Evolutionary conservation across 2,888 invertebrate genomes (phyloP), one percentile per base, ranked within the genome.

Genomic region (Clivina fossor): DNA sequence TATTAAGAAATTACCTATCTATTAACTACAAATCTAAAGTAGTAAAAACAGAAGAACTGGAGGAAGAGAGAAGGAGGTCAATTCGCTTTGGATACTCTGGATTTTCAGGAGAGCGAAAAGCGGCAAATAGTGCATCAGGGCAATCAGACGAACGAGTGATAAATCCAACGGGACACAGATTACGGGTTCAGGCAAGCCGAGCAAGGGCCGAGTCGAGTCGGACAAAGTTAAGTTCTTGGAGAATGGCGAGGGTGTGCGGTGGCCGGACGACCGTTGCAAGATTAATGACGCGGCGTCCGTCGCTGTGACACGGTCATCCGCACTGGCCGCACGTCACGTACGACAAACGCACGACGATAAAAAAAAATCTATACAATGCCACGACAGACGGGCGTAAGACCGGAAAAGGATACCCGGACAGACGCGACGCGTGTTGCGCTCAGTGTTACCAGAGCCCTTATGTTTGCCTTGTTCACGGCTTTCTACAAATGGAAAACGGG

Each of bases 131-230:
- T 20, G 24, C 53, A 53, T 37, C 33, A 44, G 53, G n/a, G 53
- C 53, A 53, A 63, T 60, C 63, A 67, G 66, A 69, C 68, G 69
- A 70, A 69, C 37, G 69, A 69, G 65, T 68, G 66, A 69, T 70
- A 70, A 70, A 70, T 70, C 69, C 69, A 67, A 61, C 57, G 67
- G 69, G 70, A 70, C 69, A 69, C 69, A 70, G 70, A 70, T 70
- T 70, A 70, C 67, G 61, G 69, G 69, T 69, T 69, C 69, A 69
- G 64, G 66, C n/a, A n/a, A n/a, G n/a, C n/a, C n/a, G n/a, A n/a
- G n/a, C n/a, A n/a, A n/a, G n/a, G n/a, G 65, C 64, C 65, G n/a
- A n/a, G n/a, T n/a, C n/a, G n/a, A n/a, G n/a, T n/a, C n/a, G n/a
- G n/a, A n/a, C n/a, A n/a, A n/a, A n/a, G n/a, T n/a, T n/a, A n/a